phyloP scores from a whole-genome alignment of 2,888 invertebrate species.

The Coenonympha arcania region DNA sequence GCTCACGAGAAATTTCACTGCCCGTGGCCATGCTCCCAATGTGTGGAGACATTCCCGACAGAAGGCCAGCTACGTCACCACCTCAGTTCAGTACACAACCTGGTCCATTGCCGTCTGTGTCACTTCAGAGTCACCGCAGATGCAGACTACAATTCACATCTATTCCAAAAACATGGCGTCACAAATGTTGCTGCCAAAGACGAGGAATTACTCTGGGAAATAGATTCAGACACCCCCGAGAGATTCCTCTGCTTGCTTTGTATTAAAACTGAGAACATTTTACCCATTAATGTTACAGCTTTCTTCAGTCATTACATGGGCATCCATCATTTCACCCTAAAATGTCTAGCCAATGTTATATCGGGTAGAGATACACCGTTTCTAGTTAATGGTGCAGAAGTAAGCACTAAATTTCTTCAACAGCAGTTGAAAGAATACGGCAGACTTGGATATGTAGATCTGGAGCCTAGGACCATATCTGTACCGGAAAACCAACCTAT shows the following conservation, averaged over 20 bases:
- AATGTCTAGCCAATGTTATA: constrained; percentile 55
- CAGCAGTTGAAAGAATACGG: constrained; percentile 46
- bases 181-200: constrained; percentile 46
- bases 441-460: constrained; percentile 52
- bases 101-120: constrained; percentile 64
- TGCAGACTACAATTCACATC: constrained; percentile 54
- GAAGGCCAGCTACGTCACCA: constrained; percentile 51
- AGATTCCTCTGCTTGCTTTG: constrained; percentile 59
- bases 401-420: constrained; percentile 54
- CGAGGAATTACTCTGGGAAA: constrained; percentile 51
- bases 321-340: constrained; percentile 62
- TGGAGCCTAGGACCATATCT: constrained; percentile 34
- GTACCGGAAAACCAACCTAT: too few species aligned
- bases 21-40: constrained; percentile 69
- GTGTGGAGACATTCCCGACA: constrained; percentile 48
- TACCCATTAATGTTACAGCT: constrained; percentile 26
- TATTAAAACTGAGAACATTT: constrained; percentile 43
- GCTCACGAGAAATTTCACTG: constrained; percentile 55
- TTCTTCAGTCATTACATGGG: constrained; percentile 67
- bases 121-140: constrained; percentile 57
- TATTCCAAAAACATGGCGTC: constrained; percentile 61
- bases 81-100: constrained; percentile 46
- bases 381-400: constrained; percentile 54
- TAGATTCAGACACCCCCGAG: constrained; percentile 44
- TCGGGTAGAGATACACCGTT: constrained; percentile 57